Percentiles rank a stretch among this genome's conserved stretches.
These are phyloP conservation scores for Falco cherrug DNA, from an alignment of 2,797 vertebrate genomes.

Conservation along the genomic window DNA sequence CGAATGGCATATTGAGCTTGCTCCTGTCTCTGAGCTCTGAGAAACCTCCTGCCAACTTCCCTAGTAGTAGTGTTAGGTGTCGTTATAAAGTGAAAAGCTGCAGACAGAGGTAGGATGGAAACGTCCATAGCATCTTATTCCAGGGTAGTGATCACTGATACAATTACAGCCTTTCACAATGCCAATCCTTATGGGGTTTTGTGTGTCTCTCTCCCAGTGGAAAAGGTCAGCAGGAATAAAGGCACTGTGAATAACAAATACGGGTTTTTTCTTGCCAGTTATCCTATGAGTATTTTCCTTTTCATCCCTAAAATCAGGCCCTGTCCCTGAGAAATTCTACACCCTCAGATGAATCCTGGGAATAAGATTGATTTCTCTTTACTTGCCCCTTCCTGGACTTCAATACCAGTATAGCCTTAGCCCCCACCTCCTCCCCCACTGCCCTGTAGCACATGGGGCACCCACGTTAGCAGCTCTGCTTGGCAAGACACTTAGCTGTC, in stretches of 20 bases:
- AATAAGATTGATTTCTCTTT: neutral
- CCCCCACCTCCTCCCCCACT: neutral
- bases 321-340: neutral
- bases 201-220: neutral
- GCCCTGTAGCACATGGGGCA: neutral
- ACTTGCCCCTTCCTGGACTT: neutral
- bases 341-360: neutral
- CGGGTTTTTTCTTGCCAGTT: neutral
- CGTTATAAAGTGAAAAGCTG: neutral
- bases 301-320: neutral
- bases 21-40: neutral
- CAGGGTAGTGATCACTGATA: neutral
- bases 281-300: neutral
- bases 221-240: neutral
- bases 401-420: neutral
- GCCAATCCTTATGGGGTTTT: neutral
- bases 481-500: neutral
- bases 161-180: neutral
- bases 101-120: neutral
- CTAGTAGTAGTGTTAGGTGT: neutral
- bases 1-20: neutral
- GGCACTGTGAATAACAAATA: neutral
- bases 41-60: slow-evolving; percentile 17
- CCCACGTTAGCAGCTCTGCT: neutral
- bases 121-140: neutral